phyloP scores from a whole-genome alignment of 2,113 vertebrate genomes.

The Symphodus melops region DNA sequence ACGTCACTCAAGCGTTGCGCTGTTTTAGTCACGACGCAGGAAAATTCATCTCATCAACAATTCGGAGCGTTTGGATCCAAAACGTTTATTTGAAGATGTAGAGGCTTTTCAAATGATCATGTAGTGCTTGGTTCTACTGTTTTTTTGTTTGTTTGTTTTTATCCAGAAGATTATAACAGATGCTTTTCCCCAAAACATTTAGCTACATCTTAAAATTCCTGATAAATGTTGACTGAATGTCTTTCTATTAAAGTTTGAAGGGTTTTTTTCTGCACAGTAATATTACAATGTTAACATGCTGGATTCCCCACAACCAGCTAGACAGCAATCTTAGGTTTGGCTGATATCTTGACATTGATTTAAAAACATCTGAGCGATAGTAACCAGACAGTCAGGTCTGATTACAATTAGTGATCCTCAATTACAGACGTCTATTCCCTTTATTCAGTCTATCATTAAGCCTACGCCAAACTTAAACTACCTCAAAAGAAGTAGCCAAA shows the following conservation, averaged over 20 bases:
- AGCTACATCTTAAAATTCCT: too few relatives aligned
- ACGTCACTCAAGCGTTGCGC: conserved; percentile 15
- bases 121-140: too few relatives aligned
- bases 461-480: background rate
- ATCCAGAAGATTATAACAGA: background rate
- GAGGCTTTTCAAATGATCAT: too few relatives aligned
- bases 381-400: background rate
- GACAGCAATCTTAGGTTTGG: background rate
- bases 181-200: too few relatives aligned
- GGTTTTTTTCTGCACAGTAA: background rate
- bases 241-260: background rate
- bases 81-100: too few relatives aligned
- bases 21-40: background rate
- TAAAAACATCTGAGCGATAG: background rate
- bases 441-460: conserved; percentile 5
- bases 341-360: too few relatives aligned
- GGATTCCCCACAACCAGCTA: background rate
- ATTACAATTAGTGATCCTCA: background rate
- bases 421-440: conserved; percentile 26
- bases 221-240: too few relatives aligned
- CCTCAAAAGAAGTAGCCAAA: conserved; percentile 2
- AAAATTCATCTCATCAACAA: background rate
- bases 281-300: background rate
- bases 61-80: too few relatives aligned
- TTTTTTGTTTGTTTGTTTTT: too few relatives aligned